phyloP scores from a whole-genome alignment of 1,140 invertebrate genomes.

The Drosophila micromelanica region DNA sequence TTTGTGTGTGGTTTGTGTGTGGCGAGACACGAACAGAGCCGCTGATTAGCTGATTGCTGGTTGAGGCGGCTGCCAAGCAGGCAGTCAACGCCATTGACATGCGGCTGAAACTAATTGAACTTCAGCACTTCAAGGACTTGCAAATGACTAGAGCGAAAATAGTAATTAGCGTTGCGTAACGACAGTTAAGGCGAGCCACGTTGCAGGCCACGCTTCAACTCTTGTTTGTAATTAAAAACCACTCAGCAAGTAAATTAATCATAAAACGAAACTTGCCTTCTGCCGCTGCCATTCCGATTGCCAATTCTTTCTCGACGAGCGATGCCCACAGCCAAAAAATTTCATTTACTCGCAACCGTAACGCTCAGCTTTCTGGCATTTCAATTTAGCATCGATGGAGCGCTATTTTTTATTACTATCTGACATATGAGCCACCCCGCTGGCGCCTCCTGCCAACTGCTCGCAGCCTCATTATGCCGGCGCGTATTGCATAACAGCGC shows the following conservation, averaged over 20 bases:
- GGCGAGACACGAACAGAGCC: conserved; percentile 33
- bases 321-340: conserved; percentile 50
- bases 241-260: conserved; percentile 82
- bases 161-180: conserved; percentile 82
- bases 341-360: conserved; percentile 53
- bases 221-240: conserved; percentile 83
- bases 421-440: conserved; percentile 45
- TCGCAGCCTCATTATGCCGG: conserved; percentile 52
- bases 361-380: conserved; percentile 18
- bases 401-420: conserved; percentile 56
- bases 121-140: conserved; percentile 77
- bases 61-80: conserved; percentile 43
- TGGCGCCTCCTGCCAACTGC: too few species aligned
- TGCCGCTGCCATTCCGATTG: conserved; percentile 12
- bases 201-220: conserved; percentile 59
- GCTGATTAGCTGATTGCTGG: conserved; percentile 72
- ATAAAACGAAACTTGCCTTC: conserved; percentile 61
- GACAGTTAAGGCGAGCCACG: conserved; percentile 47
- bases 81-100: conserved; percentile 64
- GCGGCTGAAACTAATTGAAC: conserved; percentile 79
- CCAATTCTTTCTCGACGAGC: conserved; percentile 7
- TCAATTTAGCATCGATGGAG: conserved; percentile 44
- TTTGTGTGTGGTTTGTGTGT: neutral
- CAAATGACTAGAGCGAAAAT: conserved; percentile 80
- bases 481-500: conserved; percentile 17